Evolutionary conservation across 2,888 invertebrate genomes (phyloP).

Genomic region (Athalia rosae): DNA sequence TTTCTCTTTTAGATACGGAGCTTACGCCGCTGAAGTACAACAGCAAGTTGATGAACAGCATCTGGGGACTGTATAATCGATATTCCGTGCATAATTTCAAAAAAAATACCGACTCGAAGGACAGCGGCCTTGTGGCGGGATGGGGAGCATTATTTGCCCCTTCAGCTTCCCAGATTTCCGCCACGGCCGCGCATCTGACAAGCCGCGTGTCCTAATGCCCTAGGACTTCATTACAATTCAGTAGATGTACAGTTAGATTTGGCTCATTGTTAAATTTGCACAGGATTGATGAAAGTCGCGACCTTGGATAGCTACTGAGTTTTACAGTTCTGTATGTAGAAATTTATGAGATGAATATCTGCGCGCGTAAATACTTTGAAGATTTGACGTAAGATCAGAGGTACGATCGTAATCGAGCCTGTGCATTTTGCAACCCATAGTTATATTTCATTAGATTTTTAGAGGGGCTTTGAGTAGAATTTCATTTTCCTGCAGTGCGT

Average conservation of each 20-base stretch:
- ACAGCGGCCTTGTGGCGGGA: slow-evolving; percentile 72
- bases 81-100: slow-evolving; percentile 93
- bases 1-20: slow-evolving; percentile 77
- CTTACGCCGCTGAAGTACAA: slow-evolving; percentile 86
- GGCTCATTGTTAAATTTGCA: slow-evolving; percentile 25
- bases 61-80: slow-evolving; percentile 93
- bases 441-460: background rate
- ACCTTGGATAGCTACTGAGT: background rate
- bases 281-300: slow-evolving; percentile 7
- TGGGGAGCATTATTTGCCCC: slow-evolving; percentile 54
- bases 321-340: background rate
- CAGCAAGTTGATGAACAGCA: slow-evolving; percentile 92
- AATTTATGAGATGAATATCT: background rate
- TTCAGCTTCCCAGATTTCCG: slow-evolving; percentile 50
- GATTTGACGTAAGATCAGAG: background rate
- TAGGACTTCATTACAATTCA: slow-evolving; percentile 29
- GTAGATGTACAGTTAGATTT: slow-evolving; percentile 26
- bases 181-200: slow-evolving; percentile 24
- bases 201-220: slow-evolving; percentile 26
- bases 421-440: slow-evolving; percentile 22
- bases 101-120: slow-evolving; percentile 80
- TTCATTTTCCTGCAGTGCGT: background rate
- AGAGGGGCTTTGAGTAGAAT: slow-evolving; percentile 21
- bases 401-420: slow-evolving; percentile 20
- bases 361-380: background rate